phyloP scores from a whole-genome alignment of 2,888 invertebrate genomes.

The Zaprionus lineosus region DNA sequence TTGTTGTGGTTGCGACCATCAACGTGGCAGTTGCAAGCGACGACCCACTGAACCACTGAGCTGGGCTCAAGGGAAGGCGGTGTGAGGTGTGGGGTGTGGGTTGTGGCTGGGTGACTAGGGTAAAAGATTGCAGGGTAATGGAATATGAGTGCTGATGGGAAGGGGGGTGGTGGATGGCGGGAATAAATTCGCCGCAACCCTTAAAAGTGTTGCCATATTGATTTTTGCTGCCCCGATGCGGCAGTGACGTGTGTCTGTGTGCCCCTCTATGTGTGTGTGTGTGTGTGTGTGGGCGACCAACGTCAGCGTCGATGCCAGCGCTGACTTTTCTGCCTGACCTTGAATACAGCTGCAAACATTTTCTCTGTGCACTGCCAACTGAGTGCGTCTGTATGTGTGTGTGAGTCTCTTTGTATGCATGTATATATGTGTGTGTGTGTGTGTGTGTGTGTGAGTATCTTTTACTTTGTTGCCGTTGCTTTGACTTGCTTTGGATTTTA shows the following conservation, averaged over 20 bases:
- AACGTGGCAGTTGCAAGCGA: conserved; percentile 47
- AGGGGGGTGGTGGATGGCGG: no score
- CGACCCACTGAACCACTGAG: conserved; percentile 75
- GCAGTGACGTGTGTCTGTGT: conserved; percentile 19
- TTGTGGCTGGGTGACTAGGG: no score
- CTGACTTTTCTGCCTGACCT: conserved; percentile 71
- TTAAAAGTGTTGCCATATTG: conserved; percentile 75
- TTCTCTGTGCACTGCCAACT: conserved; percentile 62
- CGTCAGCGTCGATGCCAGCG: conserved; percentile 31
- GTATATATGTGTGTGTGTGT: conserved; percentile 11
- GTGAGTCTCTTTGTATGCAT: conserved; percentile 18
- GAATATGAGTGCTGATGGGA: no score
- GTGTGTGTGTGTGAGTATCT: conserved; percentile 34
- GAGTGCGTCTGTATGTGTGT: conserved; percentile 21
- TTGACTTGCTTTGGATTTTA: conserved; percentile 47
- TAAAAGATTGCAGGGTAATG: no score
- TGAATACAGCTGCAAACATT: conserved; percentile 67
- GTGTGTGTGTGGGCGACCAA: conserved; percentile 23
- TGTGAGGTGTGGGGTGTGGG: no score
- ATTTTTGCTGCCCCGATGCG: conserved; percentile 49
- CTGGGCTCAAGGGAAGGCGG: conserved; percentile 3
- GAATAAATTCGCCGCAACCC: conserved; percentile 71
- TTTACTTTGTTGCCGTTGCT: conserved; percentile 30
- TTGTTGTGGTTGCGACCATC: conserved; percentile 21
- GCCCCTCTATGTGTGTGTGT: conserved; percentile 16